Evolutionary conservation across 2,797 vertebrate genomes (phyloP), one percentile per base, ranked within the genome.

Genomic region (Florisuga fusca): DNA sequence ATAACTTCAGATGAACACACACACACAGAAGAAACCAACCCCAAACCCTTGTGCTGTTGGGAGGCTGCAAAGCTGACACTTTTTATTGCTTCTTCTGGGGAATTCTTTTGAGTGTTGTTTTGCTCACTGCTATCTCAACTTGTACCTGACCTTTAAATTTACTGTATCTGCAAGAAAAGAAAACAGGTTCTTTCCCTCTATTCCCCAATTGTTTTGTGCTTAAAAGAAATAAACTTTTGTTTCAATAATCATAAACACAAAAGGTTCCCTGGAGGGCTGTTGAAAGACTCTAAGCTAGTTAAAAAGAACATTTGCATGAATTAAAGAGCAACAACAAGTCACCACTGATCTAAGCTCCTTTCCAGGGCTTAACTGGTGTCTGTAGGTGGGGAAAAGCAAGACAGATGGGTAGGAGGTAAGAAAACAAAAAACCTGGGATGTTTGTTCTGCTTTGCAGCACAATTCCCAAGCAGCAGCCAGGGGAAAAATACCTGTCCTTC

Each of bases 281-380:
- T 94, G 20, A 36, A 38, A 96, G 82, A 80, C 94, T 96, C 79
- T 13, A 8, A 91, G 93, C 82, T 91, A 95, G 95, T 96, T 96
- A 96, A 95, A 94, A 96, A 93, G 95, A 91, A 91, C 93, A 94
- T 96, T 95, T 96, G 84, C 94, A 92, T 96, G 95, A 95, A 95
- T 96, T 96, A 96, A 91, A 91, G 91, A 92, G 80, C 90, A 91
- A 71, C 90, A 92, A 92, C 20, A 64, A 96, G 95, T 94, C 93
- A 93, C 80, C 67, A 14, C 67, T 69, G 86, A 93, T 94, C 77
- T 89, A 36, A 89, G 86, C 74, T 61, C 68, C 87, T 55, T 81
- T 61, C 85, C 51, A 25, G 79, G 8, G 62, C 89, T 92, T 69
- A 64, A 19, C 89, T 51, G 12, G 36, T 43, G 89, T 50, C 93